Conservation (phyloP, 2,113 vertebrate genomes). For the Dryoscopus gambensis region DNA sequence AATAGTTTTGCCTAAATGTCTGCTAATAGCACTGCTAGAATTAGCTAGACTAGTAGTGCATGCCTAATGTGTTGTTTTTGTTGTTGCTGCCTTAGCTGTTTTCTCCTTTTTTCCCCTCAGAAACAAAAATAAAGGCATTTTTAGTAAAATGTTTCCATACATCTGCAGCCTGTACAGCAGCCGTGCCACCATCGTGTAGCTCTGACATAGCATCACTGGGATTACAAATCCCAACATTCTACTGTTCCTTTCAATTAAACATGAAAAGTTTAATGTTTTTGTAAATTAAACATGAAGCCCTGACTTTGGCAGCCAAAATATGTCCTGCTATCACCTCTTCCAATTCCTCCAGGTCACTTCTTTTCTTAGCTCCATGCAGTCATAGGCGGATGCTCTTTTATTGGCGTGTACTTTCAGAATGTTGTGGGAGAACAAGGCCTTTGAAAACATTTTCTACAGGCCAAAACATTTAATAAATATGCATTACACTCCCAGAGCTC, state of each 20-base stretch:
- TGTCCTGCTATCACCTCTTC: slow-evolving; percentile 56
- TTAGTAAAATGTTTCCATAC: not conserved
- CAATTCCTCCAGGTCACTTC: slow-evolving; percentile 56
- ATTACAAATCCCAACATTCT: slow-evolving; percentile 67
- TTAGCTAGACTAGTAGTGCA: slow-evolving; percentile 73
- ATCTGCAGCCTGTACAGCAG: slow-evolving; percentile 26
- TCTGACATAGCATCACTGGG: slow-evolving; percentile 60
- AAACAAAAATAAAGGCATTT: slow-evolving; percentile 1
- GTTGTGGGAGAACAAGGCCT: not conserved
- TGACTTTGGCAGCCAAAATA: slow-evolving; percentile 65
- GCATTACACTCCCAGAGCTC: not conserved
- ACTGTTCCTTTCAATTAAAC: slow-evolving; percentile 76
- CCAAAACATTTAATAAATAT: not conserved
- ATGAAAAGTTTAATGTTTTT: slow-evolving; percentile 69
- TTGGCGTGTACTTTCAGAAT: not conserved
- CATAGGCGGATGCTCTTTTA: not conserved
- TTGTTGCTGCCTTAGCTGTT: slow-evolving; percentile 63
- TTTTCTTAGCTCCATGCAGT: not conserved
- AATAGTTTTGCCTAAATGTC: slow-evolving; percentile 74
- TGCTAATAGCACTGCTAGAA: slow-evolving; percentile 74
- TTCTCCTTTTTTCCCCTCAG: not conserved
- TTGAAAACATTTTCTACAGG: not conserved
- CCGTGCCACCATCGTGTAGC: not conserved
- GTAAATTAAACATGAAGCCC: slow-evolving; percentile 76
- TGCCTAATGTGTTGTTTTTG: slow-evolving; percentile 71